Conservation (phyloP, 2,113 vertebrate species). For the Callipepla squamata region DNA sequence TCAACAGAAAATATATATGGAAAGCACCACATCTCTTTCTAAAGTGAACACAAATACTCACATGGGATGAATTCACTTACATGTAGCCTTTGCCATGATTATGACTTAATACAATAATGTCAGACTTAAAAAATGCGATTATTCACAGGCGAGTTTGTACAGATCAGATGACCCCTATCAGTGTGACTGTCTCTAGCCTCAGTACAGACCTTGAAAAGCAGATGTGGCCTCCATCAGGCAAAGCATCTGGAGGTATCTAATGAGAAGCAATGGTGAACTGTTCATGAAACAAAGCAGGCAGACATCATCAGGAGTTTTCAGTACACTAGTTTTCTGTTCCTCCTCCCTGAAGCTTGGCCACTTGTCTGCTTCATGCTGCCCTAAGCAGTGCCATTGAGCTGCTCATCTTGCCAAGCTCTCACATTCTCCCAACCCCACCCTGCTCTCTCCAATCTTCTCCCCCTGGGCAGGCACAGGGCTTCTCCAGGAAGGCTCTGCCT, state of each 20-base stretch:
- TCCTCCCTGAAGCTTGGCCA: accelerated
- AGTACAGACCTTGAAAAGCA: accelerated
- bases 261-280: not conserved
- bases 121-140: not conserved
- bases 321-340: not conserved
- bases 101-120: not conserved
- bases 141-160: not conserved
- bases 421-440: not conserved
- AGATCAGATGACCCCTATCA: not conserved
- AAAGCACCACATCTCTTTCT: not conserved
- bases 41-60: not conserved
- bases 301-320: not conserved
- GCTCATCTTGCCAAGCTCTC: not conserved
- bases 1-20: not conserved
- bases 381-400: not conserved
- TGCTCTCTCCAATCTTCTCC: not conserved
- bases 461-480: not conserved
- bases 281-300: not conserved
- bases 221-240: not conserved
- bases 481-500: not conserved
- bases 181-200: not conserved
- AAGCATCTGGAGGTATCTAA: not conserved
- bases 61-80: not conserved
- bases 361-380: not conserved
- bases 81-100: not conserved